phyloP scores from a whole-genome alignment of 2,888 invertebrate genomes.

The Heliconius aoede region DNA sequence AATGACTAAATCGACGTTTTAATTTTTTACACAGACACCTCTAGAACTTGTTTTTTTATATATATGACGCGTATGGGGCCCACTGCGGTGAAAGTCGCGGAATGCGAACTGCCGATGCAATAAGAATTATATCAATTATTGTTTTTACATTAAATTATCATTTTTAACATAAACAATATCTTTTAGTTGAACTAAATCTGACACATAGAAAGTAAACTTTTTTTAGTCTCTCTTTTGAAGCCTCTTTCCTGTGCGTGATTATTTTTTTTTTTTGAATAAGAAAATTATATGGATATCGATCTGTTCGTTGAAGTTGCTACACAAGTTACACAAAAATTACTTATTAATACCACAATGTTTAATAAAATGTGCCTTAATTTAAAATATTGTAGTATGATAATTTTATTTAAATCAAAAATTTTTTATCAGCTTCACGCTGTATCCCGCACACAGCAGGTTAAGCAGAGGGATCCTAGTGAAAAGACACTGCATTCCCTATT shows the following conservation, averaged over 20 bases:
- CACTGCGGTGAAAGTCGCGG: conserved; percentile 48
- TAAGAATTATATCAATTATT: conserved; percentile 38
- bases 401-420: not conserved
- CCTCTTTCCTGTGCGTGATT: not conserved
- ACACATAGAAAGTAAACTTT: not conserved
- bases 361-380: not conserved
- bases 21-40: conserved; percentile 56
- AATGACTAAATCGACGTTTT: conserved; percentile 74
- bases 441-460: too few relatives aligned
- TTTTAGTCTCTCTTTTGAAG: too few relatives aligned
- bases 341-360: not conserved
- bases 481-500: too few relatives aligned
- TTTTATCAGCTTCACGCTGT: too few relatives aligned
- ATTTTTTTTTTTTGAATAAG: not conserved
- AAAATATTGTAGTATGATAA: not conserved
- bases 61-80: conserved; percentile 25
- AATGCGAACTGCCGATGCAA: conserved; percentile 27
- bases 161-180: conserved; percentile 29
- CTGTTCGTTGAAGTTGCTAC: not conserved
- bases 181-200: conserved; percentile 20
- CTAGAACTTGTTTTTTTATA: conserved; percentile 47
- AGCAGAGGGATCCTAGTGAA: too few relatives aligned
- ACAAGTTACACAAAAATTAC: not conserved
- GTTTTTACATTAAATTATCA: conserved; percentile 39
- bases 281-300: not conserved